Percentiles rank a stretch among this genome's conserved stretches.
Conservation (phyloP, 2,888 invertebrate genomes). For the Megaustenia siamemsis region DNA sequence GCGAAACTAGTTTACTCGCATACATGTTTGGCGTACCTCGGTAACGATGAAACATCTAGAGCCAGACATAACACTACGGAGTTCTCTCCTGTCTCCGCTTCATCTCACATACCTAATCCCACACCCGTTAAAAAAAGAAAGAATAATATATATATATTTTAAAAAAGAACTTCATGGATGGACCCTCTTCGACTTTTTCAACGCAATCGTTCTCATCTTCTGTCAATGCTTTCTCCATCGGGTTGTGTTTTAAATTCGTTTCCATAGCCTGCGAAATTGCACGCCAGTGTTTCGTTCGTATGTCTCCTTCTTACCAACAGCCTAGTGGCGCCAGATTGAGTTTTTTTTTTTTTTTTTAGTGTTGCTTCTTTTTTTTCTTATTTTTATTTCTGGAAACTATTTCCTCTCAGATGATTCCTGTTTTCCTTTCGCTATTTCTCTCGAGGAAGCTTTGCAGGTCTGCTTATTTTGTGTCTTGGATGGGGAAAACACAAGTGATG, state of each 20-base stretch:
- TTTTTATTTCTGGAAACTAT: not conserved
- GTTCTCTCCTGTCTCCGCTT: not conserved
- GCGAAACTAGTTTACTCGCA: not conserved
- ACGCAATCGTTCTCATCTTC: slow-evolving; percentile 19
- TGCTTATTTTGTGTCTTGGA: not conserved
- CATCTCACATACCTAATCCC: too few species aligned
- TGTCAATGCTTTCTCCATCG: slow-evolving; percentile 25
- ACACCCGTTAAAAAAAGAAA: not conserved
- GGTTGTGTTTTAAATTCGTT: slow-evolving; percentile 42
- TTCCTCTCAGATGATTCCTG: slow-evolving; percentile 1
- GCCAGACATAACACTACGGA: slow-evolving; percentile 5
- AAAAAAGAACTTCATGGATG: not conserved
- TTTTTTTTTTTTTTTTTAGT: not conserved
- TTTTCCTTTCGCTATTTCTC: slow-evolving; percentile 21
- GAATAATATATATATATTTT: too few species aligned
- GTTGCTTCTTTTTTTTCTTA: slow-evolving; percentile 18
- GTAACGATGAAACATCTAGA: not conserved
- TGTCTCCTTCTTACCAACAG: slow-evolving; percentile 13
- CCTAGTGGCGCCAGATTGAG: slow-evolving; percentile 35
- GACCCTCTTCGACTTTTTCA: not conserved
- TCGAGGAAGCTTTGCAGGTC: not conserved
- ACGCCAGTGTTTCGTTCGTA: slow-evolving; percentile 43
- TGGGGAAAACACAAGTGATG: not conserved
- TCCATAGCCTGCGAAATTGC: slow-evolving; percentile 42
- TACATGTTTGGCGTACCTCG: not conserved